Conservation (phyloP, 2,888 invertebrate species). For the Rhingia rostrata region DNA sequence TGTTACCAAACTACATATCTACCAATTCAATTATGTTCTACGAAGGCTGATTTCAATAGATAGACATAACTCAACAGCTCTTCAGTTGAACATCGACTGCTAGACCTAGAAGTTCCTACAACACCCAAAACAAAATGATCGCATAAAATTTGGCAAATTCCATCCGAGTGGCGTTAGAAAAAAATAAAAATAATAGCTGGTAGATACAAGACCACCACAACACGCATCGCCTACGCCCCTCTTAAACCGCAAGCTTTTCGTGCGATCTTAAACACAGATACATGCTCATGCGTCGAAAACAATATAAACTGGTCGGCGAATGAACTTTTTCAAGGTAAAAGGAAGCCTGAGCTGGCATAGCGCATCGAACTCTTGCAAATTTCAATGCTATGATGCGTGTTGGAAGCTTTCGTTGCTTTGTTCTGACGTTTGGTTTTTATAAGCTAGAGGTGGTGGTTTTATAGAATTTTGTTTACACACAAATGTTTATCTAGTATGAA, state of each 20-base stretch:
- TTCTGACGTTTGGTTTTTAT: conserved; percentile 46
- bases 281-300: conserved; percentile 42
- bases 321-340: conserved; percentile 74
- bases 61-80: too few relatives aligned
- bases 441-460: neutral
- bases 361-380: conserved; percentile 74
- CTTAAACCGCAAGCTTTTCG: conserved; percentile 15
- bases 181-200: conserved; percentile 8
- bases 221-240: conserved; percentile 9
- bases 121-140: too few relatives aligned
- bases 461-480: too few relatives aligned
- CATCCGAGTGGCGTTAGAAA: neutral
- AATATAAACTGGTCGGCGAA: conserved; percentile 46
- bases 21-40: too few relatives aligned
- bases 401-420: conserved; percentile 49
- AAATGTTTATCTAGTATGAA: conserved; percentile 39
- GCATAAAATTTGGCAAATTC: neutral
- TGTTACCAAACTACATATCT: too few relatives aligned
- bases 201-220: conserved; percentile 3
- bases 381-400: conserved; percentile 71
- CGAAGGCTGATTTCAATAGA: too few relatives aligned
- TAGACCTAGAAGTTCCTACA: too few relatives aligned
- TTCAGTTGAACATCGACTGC: too few relatives aligned
- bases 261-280: conserved; percentile 48
- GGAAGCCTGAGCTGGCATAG: conserved; percentile 65